A percentile compares a stretch with the other conserved stretches of the same genome.
phyloP scores from a whole-genome alignment of 2,888 invertebrate species.

The Pseudeuparius sepicola region DNA sequence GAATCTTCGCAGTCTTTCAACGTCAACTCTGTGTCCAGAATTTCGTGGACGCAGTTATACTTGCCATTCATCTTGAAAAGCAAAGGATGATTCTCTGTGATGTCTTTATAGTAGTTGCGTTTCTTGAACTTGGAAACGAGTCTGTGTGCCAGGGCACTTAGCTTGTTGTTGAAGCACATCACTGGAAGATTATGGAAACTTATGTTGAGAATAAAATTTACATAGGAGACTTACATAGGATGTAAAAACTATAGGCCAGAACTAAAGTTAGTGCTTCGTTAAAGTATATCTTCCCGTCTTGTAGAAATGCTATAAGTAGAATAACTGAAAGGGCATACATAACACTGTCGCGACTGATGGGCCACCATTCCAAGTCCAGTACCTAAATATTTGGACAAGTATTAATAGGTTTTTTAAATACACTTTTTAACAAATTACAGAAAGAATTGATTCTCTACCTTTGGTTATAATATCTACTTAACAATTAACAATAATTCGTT shows the following conservation, averaged over 20 bases:
- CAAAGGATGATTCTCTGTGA: conserved; percentile 41
- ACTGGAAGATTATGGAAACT: conserved; percentile 41
- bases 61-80: conserved; percentile 26
- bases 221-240: conserved; percentile 53
- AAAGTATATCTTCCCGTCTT: conserved; percentile 64
- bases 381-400: too few relatives aligned
- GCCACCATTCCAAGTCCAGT: conserved; percentile 65
- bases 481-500: too few relatives aligned
- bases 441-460: too few relatives aligned
- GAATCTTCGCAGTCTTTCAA: conserved; percentile 38
- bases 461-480: too few relatives aligned
- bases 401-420: too few relatives aligned
- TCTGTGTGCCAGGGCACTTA: conserved; percentile 45
- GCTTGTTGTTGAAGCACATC: conserved; percentile 55
- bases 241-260: conserved; percentile 58
- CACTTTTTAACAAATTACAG: too few relatives aligned
- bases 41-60: conserved; percentile 23
- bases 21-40: conserved; percentile 33
- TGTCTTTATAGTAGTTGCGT: conserved; percentile 47
- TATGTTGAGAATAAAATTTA: too few relatives aligned
- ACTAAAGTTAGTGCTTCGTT: conserved; percentile 65
- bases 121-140: conserved; percentile 42
- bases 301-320: conserved; percentile 55
- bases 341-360: conserved; percentile 62
- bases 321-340: conserved; percentile 64